Base-by-base conservation (phyloP, 2,797 vertebrate species). In the Varecia variegata region DNA sequence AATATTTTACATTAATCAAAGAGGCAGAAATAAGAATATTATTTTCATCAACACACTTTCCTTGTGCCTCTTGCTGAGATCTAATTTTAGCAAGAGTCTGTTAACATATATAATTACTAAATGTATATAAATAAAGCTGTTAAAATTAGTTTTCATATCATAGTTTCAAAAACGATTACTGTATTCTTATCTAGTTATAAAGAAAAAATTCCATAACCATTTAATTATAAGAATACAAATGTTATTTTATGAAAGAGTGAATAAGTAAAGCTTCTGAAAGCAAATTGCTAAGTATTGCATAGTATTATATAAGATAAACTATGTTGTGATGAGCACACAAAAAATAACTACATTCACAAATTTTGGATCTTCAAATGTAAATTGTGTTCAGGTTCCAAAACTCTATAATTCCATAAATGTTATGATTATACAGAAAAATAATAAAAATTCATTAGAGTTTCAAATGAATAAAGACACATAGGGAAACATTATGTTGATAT, bases 111-210 rank as follows among this genome's bases (percentile, higher is more conserved):
- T 76, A 92, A 90, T 76, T 88, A 93, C 50, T 93, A 93, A 90
- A 90, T 60, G 32, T 92, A 90, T 58, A 85, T 47, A 81, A 2
- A 90, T 30, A 67, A 56, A 84, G 21, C 32, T 60, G 18, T 60
- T 77, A 96, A 97, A 94, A 77, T 93, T 94, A 95, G 35, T 32
- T 97, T 95, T 92, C 52, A 77, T 65, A 91, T 35, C 35, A 92
- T 12, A 95, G 45, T 58, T 79, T 88, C 40, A 88, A 90, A 90
- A 93, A 67, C 82, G 82, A 86, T 87, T 82, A 83, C 77, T 73
- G 17, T 27, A 96, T 96, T 50, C 60, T 92, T 90, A 95, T 21
- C 88, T 90, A 73, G 50, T 95, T 92, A 93, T 30, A 15, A 94
- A 70, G 30, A 77, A 76, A 94, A 82, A 15, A 58, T 56, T 20